These are phyloP conservation scores for Thryonomys swinderianus DNA, from an alignment of 2,113 vertebrate genomes.

Conservation along the genomic window DNA sequence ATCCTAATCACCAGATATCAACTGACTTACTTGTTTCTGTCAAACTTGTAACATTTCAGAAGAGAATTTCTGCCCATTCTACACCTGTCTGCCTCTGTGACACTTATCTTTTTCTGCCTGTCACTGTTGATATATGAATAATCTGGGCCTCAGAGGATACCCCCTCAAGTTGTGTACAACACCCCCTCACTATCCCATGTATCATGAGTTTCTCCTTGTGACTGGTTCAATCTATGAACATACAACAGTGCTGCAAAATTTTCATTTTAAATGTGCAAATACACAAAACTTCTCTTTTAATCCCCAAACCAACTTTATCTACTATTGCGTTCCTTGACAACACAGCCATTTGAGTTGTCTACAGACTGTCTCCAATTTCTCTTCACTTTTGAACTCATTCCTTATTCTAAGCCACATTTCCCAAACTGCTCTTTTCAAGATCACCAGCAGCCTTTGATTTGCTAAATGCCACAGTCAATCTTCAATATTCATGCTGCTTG, in stretches of 20 bases:
- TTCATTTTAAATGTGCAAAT: background rate
- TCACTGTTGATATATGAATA: background rate
- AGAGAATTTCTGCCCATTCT: background rate
- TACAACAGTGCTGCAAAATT: background rate
- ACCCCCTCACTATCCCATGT: background rate
- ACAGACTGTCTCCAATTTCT: background rate
- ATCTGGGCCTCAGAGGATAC: background rate
- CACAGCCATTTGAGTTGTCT: background rate
- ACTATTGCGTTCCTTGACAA: background rate
- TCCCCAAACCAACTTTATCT: no score
- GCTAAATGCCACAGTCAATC: background rate
- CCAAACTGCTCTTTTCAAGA: background rate
- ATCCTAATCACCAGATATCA: background rate
- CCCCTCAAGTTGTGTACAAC: background rate
- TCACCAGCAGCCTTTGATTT: background rate
- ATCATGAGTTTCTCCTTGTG: background rate
- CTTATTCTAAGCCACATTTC: background rate
- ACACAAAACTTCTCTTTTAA: background rate
- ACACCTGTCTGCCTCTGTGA: background rate
- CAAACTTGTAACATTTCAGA: background rate
- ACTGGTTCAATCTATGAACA: background rate
- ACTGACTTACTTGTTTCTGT: background rate
- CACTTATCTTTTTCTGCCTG: background rate
- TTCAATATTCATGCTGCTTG: background rate
- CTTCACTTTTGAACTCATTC: background rate